Conservation (phyloP, 64 coral and sea anemone genomes). For the Orbicella faveolata region DNA sequence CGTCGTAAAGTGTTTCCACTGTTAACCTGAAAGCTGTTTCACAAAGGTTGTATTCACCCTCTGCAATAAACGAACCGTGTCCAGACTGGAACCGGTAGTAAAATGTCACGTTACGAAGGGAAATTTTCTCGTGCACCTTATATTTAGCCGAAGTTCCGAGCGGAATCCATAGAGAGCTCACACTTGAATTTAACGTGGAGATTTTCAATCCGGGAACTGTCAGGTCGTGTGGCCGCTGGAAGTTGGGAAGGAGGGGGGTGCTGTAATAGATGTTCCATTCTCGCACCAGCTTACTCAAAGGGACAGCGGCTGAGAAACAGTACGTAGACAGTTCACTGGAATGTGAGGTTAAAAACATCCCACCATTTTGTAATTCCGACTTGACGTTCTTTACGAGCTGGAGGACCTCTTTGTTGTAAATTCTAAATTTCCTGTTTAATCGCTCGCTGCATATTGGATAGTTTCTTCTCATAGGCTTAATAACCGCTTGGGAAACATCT, state of each 20-base stretch:
- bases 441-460: conserved; percentile 20
- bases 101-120: conserved; percentile 73
- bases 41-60: conserved; percentile 76
- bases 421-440: background rate
- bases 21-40: conserved; percentile 71
- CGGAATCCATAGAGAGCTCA: conserved; percentile 59
- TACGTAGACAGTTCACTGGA: conserved; percentile 6
- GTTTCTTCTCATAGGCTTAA: conserved; percentile 29
- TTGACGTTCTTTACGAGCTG: conserved; percentile 42
- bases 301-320: conserved; percentile 45
- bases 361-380: conserved; percentile 54
- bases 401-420: conserved; percentile 39
- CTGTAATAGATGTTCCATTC: conserved; percentile 60
- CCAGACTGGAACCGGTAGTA: conserved; percentile 58
- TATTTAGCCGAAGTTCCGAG: conserved; percentile 64
- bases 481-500: conserved; percentile 19
- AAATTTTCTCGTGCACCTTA: conserved; percentile 66
- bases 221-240: conserved; percentile 18
- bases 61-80: conserved; percentile 71
- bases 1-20: conserved; percentile 45
- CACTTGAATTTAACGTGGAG: background rate
- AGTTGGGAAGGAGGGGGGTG: conserved; percentile 41
- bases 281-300: conserved; percentile 20
- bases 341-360: conserved; percentile 18
- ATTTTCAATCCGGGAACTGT: conserved; percentile 58